Evolutionary conservation across 1,140 invertebrate genomes (phyloP).

Genomic region (Battus philenor): DNA sequence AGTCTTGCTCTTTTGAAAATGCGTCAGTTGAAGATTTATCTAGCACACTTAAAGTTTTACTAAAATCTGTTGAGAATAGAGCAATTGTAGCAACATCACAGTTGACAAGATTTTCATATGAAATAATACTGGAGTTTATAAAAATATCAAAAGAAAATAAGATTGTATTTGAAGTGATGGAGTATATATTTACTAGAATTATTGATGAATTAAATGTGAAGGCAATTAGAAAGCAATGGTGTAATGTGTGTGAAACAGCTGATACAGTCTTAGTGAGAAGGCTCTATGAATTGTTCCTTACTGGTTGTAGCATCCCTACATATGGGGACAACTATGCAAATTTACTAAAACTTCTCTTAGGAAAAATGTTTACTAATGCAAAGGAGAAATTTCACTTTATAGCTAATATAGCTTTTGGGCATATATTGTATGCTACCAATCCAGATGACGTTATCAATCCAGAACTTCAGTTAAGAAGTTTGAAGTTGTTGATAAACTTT

Average conservation of each 20-base stretch:
- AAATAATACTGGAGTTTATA: conserved; percentile 51
- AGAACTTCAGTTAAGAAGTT: conserved; percentile 53
- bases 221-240: conserved; percentile 56
- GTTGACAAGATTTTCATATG: conserved; percentile 34
- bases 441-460: conserved; percentile 57
- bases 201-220: conserved; percentile 48
- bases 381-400: conserved; percentile 74
- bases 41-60: conserved; percentile 39
- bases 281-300: conserved; percentile 59
- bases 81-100: conserved; percentile 41
- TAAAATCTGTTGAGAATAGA: conserved; percentile 50
- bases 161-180: conserved; percentile 61
- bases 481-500: conserved; percentile 54
- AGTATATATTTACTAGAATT: conserved; percentile 56
- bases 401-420: conserved; percentile 66
- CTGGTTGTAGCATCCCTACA: conserved; percentile 48
- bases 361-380: conserved; percentile 52
- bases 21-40: conserved; percentile 36
- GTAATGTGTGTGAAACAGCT: conserved; percentile 45
- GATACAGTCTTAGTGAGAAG: conserved; percentile 46
- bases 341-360: conserved; percentile 54
- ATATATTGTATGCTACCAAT: conserved; percentile 54
- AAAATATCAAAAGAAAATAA: conserved; percentile 45
- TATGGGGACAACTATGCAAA: conserved; percentile 52
- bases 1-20: conserved; percentile 45